These are phyloP conservation scores for Rhinogobius similis DNA, from an alignment of 2,113 vertebrate species.

Conservation along the genomic window DNA sequence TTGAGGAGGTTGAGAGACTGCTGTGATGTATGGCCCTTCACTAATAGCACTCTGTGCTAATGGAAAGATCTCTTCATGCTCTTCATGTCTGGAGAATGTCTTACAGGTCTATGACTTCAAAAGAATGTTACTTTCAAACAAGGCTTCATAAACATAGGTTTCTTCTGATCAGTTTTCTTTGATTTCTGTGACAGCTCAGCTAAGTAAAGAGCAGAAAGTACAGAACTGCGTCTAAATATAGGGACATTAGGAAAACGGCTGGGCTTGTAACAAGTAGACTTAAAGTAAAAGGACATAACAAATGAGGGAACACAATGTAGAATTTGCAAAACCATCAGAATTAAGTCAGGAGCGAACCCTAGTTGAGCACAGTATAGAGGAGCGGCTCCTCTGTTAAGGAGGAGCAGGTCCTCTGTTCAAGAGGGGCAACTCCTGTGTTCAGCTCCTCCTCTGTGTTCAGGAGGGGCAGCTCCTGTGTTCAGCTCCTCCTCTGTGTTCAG, in stretches of 20 bases:
- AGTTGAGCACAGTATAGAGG: too few relatives aligned
- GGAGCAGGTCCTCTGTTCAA: conserved; percentile 49
- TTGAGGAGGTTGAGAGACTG: conserved; percentile 8
- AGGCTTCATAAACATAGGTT: conserved; percentile 18
- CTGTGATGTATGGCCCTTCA: background rate
- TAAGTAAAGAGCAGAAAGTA: background rate
- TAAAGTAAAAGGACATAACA: background rate
- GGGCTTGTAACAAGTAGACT: too few relatives aligned
- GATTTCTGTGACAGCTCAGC: background rate
- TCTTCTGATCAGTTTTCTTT: conserved; percentile 16
- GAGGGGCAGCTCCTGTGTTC: conserved; percentile 44
- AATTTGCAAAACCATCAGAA: background rate
- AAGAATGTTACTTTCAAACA: conserved; percentile 34
- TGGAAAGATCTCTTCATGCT: conserved; percentile 26
- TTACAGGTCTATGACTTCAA: conserved; percentile 53
- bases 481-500: background rate
- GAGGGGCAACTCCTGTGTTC: too few relatives aligned
- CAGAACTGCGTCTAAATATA: background rate
- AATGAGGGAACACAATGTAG: too few relatives aligned
- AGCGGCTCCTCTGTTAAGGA: too few relatives aligned
- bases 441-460: too few relatives aligned
- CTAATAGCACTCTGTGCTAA: background rate
- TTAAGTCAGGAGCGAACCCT: background rate
- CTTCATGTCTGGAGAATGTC: background rate
- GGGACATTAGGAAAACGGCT: background rate